Percentiles rank a stretch among this genome's conserved stretches.
phyloP scores from a whole-genome alignment of 2,888 invertebrate genomes.

The Melipona bicolor region DNA sequence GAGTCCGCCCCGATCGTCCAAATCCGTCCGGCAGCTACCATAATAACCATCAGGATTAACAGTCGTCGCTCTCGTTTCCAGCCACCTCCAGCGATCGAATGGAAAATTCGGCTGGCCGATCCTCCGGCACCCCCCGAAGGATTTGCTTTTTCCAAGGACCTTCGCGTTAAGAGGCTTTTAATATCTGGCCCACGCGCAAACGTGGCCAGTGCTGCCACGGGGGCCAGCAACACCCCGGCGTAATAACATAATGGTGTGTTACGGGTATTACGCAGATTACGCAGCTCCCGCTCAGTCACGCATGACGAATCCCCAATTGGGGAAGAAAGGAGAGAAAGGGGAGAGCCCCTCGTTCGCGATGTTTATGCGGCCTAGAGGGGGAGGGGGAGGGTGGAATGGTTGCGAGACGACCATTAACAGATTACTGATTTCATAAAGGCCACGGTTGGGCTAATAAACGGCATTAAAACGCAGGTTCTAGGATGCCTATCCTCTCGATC shows the following conservation, averaged over 20 bases:
- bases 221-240: conserved; percentile 71
- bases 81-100: too few relatives aligned
- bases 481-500: background rate
- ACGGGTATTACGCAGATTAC: conserved; percentile 78
- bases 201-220: conserved; percentile 26
- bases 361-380: conserved; percentile 47
- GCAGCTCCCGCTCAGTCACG: conserved; percentile 78
- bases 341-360: conserved; percentile 48
- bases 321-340: conserved; percentile 27
- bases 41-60: background rate
- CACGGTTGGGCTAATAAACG: conserved; percentile 44
- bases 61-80: background rate
- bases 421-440: conserved; percentile 79
- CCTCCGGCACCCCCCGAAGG: background rate
- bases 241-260: conserved; percentile 79
- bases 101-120: conserved; percentile 2
- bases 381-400: background rate
- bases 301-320: conserved; percentile 74
- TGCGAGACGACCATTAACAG: conserved; percentile 75
- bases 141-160: conserved; percentile 53
- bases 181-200: conserved; percentile 40
- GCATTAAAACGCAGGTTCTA: conserved; percentile 41
- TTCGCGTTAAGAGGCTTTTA: conserved; percentile 67
- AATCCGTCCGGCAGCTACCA: background rate
- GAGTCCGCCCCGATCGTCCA: background rate